A percentile compares a stretch with the other conserved stretches of the same genome.
Conservation (phyloP, 2,888 invertebrate species). For the Pomacea canaliculata region DNA sequence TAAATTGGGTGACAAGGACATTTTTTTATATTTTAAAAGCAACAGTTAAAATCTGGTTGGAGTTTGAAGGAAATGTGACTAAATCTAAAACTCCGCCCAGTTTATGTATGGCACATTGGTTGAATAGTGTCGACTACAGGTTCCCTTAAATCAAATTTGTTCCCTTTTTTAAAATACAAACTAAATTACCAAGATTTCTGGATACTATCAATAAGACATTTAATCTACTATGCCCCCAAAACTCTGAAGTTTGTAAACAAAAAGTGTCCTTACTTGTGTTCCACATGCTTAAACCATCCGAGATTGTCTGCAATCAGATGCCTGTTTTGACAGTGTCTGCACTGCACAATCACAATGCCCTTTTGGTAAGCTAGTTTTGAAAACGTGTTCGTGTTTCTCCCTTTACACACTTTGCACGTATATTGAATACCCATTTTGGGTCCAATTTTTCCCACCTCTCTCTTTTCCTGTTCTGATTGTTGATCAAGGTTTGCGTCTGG, state of each 20-base stretch:
- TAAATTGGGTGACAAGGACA: no score
- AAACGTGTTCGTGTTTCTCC: conserved; percentile 83
- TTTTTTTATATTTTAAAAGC: no score
- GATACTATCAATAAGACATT: no score
- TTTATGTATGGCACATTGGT: no score
- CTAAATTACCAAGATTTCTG: no score
- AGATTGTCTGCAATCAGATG: conserved; percentile 97
- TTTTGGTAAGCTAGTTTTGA: conserved; percentile 87
- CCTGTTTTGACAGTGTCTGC: conserved; percentile 87
- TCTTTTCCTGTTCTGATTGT: background rate
- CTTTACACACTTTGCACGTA: conserved; percentile 90
- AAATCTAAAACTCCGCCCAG: no score
- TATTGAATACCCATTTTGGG: conserved; percentile 75
- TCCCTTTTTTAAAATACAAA: no score
- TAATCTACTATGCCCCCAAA: no score
- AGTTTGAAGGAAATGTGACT: no score
- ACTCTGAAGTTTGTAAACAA: no score
- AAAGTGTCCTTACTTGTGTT: conserved; percentile 41
- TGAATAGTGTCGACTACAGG: no score
- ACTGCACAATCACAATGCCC: conserved; percentile 92
- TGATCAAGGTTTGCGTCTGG: background rate
- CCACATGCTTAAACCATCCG: conserved; percentile 89
- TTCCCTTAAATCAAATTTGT: background rate
- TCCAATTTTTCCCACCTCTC: conserved; percentile 6
- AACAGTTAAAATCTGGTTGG: no score